phyloP scores from a whole-genome alignment of 1,140 invertebrate species.

The Drosophila mayri region DNA sequence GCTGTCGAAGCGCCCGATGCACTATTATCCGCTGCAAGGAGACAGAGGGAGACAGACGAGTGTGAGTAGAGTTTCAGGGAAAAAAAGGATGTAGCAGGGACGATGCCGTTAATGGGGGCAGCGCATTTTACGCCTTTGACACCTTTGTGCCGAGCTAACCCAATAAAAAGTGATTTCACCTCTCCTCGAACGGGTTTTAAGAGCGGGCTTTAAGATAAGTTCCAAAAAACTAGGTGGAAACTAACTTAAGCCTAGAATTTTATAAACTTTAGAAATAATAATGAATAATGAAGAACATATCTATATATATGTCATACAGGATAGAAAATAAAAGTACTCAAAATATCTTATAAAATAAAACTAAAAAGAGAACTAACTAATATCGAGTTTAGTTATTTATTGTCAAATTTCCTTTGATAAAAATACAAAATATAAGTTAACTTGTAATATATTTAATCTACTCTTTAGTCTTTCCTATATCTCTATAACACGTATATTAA shows the following conservation, averaged over 20 bases:
- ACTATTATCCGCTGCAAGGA: conserved; percentile 57
- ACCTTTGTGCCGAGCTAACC: conserved; percentile 9
- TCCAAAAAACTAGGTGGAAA: background rate
- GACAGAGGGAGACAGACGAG: conserved; percentile 19
- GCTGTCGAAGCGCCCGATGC: conserved; percentile 65
- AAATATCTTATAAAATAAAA: too few relatives aligned
- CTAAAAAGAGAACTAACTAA: too few relatives aligned
- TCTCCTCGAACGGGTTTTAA: background rate
- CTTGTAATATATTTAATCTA: background rate
- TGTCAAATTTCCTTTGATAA: background rate
- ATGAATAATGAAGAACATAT: too few relatives aligned
- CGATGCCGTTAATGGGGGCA: conserved; percentile 1
- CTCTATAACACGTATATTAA: too few relatives aligned
- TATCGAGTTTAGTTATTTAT: too few relatives aligned
- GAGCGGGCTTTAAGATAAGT: background rate
- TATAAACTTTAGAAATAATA: background rate
- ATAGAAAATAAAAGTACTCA: background rate
- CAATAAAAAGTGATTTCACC: conserved; percentile 4
- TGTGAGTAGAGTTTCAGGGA: background rate
- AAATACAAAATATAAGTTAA: background rate
- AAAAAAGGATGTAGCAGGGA: background rate
- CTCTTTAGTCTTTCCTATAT: background rate
- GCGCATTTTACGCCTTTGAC: background rate
- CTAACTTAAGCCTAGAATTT: background rate
- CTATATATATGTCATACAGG: too few relatives aligned